Evolutionary conservation across 2,888 invertebrate species (phyloP).

Genomic region (Noctua comes): DNA sequence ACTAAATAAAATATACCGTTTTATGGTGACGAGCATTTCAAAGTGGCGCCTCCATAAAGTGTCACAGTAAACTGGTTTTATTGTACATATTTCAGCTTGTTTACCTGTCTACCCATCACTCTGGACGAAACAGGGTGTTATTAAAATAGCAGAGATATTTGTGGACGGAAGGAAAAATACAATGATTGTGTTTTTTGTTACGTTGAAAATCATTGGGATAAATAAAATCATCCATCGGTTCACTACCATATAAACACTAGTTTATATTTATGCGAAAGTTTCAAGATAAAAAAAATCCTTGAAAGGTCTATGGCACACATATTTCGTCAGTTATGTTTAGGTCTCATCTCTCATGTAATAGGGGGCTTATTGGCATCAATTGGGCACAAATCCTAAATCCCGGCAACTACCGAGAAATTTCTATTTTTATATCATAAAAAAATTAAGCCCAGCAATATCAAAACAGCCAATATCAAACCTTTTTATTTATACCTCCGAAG

Average conservation of each 20-base stretch:
- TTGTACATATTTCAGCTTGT: conserved; percentile 9
- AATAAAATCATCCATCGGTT: background rate
- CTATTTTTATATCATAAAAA: background rate
- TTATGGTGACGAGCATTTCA: background rate
- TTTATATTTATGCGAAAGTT: background rate
- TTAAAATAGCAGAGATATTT: conserved; percentile 54
- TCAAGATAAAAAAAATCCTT: background rate
- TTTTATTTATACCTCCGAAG: background rate
- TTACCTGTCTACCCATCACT: conserved; percentile 27
- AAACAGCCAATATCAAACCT: background rate
- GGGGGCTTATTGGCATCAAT: background rate
- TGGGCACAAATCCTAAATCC: background rate
- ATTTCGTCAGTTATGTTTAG: background rate
- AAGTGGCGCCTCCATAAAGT: conserved; percentile 10
- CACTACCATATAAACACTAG: background rate
- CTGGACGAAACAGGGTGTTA: conserved; percentile 22
- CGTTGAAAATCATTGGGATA: background rate
- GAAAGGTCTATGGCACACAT: background rate
- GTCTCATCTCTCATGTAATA: background rate
- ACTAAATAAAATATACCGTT: background rate
- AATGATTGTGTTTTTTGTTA: background rate
- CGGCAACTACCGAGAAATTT: background rate
- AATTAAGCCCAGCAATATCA: background rate
- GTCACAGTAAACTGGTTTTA: background rate
- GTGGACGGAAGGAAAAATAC: background rate